Conservation (phyloP, 1,140 invertebrate species). For the Plodia interpunctella region DNA sequence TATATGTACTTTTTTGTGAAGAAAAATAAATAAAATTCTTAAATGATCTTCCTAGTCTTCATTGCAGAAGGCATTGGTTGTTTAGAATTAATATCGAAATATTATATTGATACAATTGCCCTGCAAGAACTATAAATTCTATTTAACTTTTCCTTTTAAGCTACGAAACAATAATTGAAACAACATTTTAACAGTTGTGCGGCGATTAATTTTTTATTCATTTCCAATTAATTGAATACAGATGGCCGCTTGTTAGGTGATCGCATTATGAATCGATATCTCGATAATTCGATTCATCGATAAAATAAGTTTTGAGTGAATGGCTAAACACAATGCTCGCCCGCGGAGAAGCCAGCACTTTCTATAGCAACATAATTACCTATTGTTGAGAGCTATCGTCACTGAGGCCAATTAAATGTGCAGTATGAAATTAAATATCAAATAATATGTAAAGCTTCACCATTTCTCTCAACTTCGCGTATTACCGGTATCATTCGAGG, state of each 20-base stretch:
- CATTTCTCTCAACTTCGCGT: too few relatives aligned
- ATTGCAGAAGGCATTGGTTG: too few relatives aligned
- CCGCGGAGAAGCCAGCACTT: slow-evolving; percentile 44
- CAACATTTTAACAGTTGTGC: slow-evolving; percentile 33
- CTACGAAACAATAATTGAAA: background rate
- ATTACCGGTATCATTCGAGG: too few relatives aligned
- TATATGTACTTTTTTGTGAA: too few relatives aligned
- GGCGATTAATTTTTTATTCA: slow-evolving; percentile 33
- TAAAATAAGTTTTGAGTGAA: slow-evolving; percentile 33
- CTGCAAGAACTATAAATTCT: too few relatives aligned
- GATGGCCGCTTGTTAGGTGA: slow-evolving; percentile 65
- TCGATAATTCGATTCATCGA: slow-evolving; percentile 52
- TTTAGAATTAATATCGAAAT: too few relatives aligned
- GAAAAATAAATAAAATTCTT: too few relatives aligned
- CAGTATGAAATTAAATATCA: background rate
- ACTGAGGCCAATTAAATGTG: slow-evolving; percentile 53
- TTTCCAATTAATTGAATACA: slow-evolving; percentile 68
- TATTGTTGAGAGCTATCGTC: slow-evolving; percentile 58
- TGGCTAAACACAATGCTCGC: slow-evolving; percentile 60
- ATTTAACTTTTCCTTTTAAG: too few relatives aligned
- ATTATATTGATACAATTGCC: too few relatives aligned
- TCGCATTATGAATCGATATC: slow-evolving; percentile 51
- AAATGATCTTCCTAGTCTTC: too few relatives aligned
- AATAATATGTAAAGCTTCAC: too few relatives aligned
- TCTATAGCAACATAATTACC: slow-evolving; percentile 64